Percentiles rank a stretch among this genome's conserved stretches.
These are phyloP conservation scores for Mirza zaza DNA, from an alignment of 2,113 vertebrate species.

Conservation along the genomic window DNA sequence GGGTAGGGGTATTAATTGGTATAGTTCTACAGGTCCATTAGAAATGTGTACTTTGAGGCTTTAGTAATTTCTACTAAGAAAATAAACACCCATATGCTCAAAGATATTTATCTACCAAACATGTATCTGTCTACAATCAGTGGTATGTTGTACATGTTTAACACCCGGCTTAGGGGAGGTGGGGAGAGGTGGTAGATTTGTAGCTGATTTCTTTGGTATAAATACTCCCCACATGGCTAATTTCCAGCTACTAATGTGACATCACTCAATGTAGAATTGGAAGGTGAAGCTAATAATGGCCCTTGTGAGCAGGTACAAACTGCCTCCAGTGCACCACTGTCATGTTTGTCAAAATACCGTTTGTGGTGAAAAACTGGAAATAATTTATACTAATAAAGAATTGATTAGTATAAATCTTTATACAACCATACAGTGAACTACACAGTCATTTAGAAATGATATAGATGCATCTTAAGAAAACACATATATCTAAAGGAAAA, in stretches of 20 bases:
- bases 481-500: not conserved
- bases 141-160: not conserved
- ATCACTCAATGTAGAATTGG: not conserved
- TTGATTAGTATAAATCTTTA: not conserved
- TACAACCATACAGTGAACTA: not conserved
- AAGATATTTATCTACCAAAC: not conserved
- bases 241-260: not conserved
- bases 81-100: not conserved
- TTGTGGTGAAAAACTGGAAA: not conserved
- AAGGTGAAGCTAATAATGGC: not conserved
- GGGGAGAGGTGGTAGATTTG: not conserved
- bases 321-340: not conserved
- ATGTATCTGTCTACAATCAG: not conserved
- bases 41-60: not conserved
- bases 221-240: not conserved
- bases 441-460: not conserved
- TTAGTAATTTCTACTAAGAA: slow-evolving; percentile 34
- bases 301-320: not conserved
- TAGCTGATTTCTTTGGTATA: not conserved
- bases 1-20: not conserved
- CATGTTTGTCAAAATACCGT: not conserved
- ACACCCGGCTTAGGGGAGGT: not conserved
- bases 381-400: not conserved
- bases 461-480: not conserved
- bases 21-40: too few relatives aligned